A percentile compares a stretch with the other conserved stretches of the same genome.
Evolutionary conservation across 2,113 vertebrate genomes (phyloP).

Genomic region (Triplophysa rosa): DNA sequence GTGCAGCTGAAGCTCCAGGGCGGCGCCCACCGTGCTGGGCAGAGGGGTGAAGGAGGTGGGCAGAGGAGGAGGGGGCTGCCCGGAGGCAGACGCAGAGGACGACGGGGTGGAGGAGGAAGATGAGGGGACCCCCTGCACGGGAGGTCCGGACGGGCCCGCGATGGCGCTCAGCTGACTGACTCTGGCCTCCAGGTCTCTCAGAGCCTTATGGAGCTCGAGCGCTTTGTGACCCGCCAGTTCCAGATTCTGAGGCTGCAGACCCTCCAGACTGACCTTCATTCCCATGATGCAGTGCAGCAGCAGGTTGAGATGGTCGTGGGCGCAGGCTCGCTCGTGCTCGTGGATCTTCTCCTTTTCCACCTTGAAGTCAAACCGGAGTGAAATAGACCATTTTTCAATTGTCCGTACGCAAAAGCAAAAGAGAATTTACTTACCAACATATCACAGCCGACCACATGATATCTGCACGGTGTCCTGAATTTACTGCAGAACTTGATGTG

Average conservation of each 20-base stretch:
- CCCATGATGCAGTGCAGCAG: conserved; percentile 84
- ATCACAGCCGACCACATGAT: conserved; percentile 85
- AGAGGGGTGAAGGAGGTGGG: conserved; percentile 74
- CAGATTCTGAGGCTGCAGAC: conserved; percentile 77
- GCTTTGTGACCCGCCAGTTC: conserved; percentile 76
- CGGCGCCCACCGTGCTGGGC: conserved; percentile 66
- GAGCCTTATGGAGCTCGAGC: conserved; percentile 76
- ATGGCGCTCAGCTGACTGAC: conserved; percentile 69
- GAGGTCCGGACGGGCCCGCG: conserved; percentile 43
- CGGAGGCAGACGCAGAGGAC: background rate
- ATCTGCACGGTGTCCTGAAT: conserved; percentile 87
- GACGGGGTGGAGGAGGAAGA: background rate
- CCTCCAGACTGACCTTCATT: conserved; percentile 80
- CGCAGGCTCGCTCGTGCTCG: conserved; percentile 83
- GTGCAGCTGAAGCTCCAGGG: conserved; percentile 76
- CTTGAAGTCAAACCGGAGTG: conserved; percentile 63
- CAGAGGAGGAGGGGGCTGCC: conserved; percentile 51
- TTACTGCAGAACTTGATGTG: conserved; percentile 89
- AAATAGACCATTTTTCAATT: no score
- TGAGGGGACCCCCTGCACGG: conserved; percentile 60
- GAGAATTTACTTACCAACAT: conserved; percentile 74
- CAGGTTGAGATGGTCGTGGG: conserved; percentile 87
- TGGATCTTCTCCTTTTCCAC: conserved; percentile 85
- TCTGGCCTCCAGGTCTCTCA: conserved; percentile 75
- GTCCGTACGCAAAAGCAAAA: no score